These are phyloP conservation scores for Lepidothrix coronata DNA, from an alignment of 2,113 vertebrate species.

Conservation along the genomic window DNA sequence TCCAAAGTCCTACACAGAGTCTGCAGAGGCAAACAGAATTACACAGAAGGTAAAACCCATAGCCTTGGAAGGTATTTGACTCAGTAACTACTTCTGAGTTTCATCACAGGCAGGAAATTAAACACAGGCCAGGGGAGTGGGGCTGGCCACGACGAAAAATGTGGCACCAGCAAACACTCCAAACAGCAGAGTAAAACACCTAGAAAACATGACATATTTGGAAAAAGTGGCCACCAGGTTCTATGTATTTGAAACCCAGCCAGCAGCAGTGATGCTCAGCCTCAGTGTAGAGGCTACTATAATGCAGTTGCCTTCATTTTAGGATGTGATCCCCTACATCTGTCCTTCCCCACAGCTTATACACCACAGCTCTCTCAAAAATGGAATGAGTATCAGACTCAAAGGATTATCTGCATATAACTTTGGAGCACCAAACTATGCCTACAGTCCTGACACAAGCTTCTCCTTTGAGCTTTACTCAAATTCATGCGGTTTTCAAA, in stretches of 20 bases:
- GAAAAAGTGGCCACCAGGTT: not conserved
- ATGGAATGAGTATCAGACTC: not conserved
- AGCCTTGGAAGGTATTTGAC: not conserved
- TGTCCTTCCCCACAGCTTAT: rapidly evolving
- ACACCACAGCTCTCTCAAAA: not conserved
- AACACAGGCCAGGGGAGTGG: not conserved
- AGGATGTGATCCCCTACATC: not conserved
- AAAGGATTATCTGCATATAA: not conserved
- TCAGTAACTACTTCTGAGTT: not conserved
- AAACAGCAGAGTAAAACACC: not conserved
- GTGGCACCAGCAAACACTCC: not conserved
- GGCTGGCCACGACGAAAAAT: not conserved
- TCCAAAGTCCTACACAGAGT: not conserved
- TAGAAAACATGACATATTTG: not conserved
- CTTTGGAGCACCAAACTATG: not conserved
- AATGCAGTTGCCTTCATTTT: not conserved
- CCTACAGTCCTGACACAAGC: not conserved
- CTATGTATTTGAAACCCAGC: not conserved
- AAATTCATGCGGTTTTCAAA: not conserved
- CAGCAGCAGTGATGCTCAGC: not conserved
- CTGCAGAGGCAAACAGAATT: not conserved
- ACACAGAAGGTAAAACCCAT: rapidly evolving
- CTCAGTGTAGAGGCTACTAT: not conserved
- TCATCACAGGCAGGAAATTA: not conserved
- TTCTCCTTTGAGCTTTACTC: not conserved